These are phyloP conservation scores for Platycnemis pennipes DNA, from an alignment of 2,888 invertebrate species.

Conservation along the genomic window DNA sequence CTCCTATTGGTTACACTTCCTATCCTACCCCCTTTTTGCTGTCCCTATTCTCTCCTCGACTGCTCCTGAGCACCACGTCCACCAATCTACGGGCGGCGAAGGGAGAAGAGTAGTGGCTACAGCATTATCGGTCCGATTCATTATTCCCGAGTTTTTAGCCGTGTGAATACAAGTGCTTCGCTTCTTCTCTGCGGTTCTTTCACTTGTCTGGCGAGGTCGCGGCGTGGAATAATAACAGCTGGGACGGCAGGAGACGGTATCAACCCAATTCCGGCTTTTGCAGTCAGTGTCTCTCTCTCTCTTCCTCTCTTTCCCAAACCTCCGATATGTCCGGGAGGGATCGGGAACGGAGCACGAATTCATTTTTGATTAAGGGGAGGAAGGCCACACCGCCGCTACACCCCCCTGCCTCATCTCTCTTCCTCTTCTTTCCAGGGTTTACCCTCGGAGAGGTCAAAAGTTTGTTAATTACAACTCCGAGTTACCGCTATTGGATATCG, in stretches of 20 bases:
- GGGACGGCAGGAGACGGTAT: background rate
- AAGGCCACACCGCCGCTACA: background rate
- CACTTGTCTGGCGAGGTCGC: background rate
- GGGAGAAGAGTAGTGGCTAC: background rate
- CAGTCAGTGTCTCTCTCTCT: background rate
- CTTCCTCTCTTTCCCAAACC: background rate
- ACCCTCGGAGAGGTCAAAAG: background rate
- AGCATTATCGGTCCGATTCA: background rate
- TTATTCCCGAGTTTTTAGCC: background rate
- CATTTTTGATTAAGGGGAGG: background rate
- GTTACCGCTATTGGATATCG: slow-evolving; percentile 22
- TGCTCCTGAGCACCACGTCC: too few species aligned
- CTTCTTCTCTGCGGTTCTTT: background rate
- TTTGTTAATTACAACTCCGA: slow-evolving; percentile 28
- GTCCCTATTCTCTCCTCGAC: too few species aligned
- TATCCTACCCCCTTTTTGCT: too few species aligned
- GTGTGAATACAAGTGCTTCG: background rate
- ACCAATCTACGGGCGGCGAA: background rate
- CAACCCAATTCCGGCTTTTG: background rate
- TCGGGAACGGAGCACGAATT: background rate
- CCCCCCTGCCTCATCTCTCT: background rate
- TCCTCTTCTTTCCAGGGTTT: too few species aligned
- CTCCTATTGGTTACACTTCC: too few species aligned
- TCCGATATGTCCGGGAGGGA: background rate
- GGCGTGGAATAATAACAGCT: background rate